Evolutionary conservation across 2,113 vertebrate genomes (phyloP), one percentile per base, ranked within the genome.

Genomic region (Paramormyrops kingsleyae): DNA sequence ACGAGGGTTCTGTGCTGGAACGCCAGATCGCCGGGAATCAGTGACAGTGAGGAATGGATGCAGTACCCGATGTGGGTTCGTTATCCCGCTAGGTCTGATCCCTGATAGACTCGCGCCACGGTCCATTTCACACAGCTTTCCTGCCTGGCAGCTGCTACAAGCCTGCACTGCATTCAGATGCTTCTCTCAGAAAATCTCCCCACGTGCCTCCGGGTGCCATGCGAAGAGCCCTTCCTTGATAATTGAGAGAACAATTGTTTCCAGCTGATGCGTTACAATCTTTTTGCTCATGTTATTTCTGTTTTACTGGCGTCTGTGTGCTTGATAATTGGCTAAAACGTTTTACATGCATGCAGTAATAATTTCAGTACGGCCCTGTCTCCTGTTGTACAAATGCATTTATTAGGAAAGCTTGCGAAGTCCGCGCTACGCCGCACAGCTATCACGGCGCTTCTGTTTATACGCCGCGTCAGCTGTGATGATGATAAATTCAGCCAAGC

Each of bases 241-340:
- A 49, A 85, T 85, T 85, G 42, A 85, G 47, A 77, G 47, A 85
- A 85, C 83, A 85, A 85, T 85, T 47, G 47, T 50, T 46, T 85
- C 17, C n/a, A 85, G 83, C 24, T 44, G 47, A 49, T 85, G 83
- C 9, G 83, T 85, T 50, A 85, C 39, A 85, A n/a, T 49, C 83
- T n/a, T 85, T 85, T 46, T 12, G 42, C 83, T 85, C 47, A 21
- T 27, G 44, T 85, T 85, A 12, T 13, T 85, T 85, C 83, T 85
- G 83, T 44, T 47, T 85, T 50, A 85, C 42, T 47, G 83, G 47
- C 47, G 10, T 85, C 47, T 49, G 44, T 27, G 83, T 85, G 83
- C 47, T 85, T n/a, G 44, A 85, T 47, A 46, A 44, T 47, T 85
- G 17, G 83, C 44, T 85, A 5, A 85, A 85, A 85, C 44, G 21